Evolutionary conservation across 92 coral and sea anemone genomes (phyloP), one percentile per base, ranked within the genome.

Genomic region (Anthopleura xanthogrammica): DNA sequence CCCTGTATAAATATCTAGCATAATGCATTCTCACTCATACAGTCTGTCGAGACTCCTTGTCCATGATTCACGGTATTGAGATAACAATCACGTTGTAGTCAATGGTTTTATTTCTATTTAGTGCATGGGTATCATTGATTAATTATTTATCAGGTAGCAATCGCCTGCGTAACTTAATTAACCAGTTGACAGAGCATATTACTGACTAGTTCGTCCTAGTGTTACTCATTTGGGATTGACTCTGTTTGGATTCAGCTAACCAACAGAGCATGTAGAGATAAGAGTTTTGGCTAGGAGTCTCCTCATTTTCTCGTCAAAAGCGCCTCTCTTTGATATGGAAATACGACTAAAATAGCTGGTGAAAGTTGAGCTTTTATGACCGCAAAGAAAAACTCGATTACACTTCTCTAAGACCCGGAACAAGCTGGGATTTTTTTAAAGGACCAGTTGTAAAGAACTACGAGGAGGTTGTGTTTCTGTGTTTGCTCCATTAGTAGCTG

Each of bases 321-420:
- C 88, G 88, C 83, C 3, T 41, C 65, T 60, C 76, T 84, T 85
- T 85, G 83, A 78, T 78, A 85, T 85, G 83, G 76, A 60, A 85
- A 85, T 78, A 76, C 41, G 52, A 7, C 66, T 40, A 11, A n/a
- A 13, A 56, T 68, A 82, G 20, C 85, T 52, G 56, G 36, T 54
- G 60, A 46, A 52, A 29, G 79, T 40, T 41, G 39, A 80, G 73
- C 39, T 16, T 68, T 82, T 29, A 19, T 50, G 56, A 82, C 56
- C 48, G 10, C 36, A 71, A 50, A 75, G 23, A 55, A 7, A 20
- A 62, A 62, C 23, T 20, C 23, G 73, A 58, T 58, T 23, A 11
- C 84, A 66, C 77, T 65, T 81, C 41, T 41, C 50, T 14, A 48
- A 77, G 81, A 23, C n/a, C 72, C 58, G 52, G 17, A 57, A 43